Conservation (phyloP, 2,113 vertebrate genomes). For the Uria aalge region DNA sequence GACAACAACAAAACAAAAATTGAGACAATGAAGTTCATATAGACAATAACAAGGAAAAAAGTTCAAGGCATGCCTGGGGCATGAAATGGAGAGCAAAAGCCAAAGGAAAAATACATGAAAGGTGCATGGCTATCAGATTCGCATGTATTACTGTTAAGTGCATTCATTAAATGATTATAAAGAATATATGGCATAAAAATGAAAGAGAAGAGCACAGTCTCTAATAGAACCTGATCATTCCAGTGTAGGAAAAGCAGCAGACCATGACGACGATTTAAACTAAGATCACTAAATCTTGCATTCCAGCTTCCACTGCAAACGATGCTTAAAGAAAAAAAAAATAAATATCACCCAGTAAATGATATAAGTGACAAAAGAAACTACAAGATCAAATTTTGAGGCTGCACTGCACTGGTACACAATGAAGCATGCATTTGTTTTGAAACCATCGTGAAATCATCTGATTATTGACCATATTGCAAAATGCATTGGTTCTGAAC, state of each 20-base stretch:
- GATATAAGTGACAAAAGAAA: background rate
- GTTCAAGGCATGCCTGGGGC: background rate
- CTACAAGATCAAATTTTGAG: background rate
- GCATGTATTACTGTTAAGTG: conserved; percentile 12
- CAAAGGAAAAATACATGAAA: conserved; percentile 32
- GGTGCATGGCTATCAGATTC: conserved; percentile 20
- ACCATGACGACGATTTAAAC: conserved; percentile 1
- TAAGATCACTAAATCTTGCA: background rate
- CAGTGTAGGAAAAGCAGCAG: background rate
- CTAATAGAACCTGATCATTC: background rate
- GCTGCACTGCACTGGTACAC: background rate
- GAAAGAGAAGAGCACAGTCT: background rate
- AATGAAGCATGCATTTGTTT: background rate
- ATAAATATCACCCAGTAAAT: background rate
- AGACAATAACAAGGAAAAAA: background rate
- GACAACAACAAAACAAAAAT: background rate
- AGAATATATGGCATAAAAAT: conserved; percentile 25
- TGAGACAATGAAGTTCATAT: background rate
- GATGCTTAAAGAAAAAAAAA: background rate
- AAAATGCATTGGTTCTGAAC: background rate
- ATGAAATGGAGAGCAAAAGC: background rate
- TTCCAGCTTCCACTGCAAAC: background rate
- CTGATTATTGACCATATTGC: background rate
- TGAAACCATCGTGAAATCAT: background rate
- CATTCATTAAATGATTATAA: conserved; percentile 47